Evolutionary conservation across 2,113 vertebrate species (phyloP).

Genomic region (Lamprotornis superbus): DNA sequence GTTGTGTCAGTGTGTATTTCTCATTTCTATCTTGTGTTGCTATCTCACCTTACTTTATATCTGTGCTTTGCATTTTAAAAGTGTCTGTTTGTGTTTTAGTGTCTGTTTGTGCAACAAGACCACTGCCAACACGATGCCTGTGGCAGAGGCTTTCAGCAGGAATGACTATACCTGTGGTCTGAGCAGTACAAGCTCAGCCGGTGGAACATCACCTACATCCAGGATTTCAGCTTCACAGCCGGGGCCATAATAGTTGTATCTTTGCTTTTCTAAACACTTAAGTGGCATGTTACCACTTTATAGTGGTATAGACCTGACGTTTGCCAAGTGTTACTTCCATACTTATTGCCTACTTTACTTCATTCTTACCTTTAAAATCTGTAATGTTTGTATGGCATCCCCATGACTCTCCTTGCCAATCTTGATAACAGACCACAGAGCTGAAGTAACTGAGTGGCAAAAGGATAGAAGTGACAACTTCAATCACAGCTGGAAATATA

Average conservation of each 20-base stretch:
- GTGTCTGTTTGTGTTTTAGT: no score
- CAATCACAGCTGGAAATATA: background rate
- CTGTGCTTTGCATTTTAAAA: background rate
- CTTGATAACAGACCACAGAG: background rate
- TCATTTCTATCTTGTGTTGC: background rate
- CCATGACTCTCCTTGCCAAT: background rate
- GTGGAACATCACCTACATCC: background rate
- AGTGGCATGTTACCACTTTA: background rate
- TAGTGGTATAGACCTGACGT: background rate
- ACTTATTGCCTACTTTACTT: background rate
- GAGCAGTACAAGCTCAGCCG: background rate
- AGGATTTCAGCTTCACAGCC: background rate
- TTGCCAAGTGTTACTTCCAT: background rate
- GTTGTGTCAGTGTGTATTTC: background rate
- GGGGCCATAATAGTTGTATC: background rate
- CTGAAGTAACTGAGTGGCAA: background rate
- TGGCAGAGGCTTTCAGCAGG: background rate
- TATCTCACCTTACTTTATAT: background rate
- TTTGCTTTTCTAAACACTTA: background rate
- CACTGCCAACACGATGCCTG: no score
- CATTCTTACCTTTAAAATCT: background rate
- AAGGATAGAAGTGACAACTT: background rate
- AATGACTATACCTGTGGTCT: background rate
- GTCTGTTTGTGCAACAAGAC: background rate
- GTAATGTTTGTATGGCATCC: background rate